Base-by-base conservation (phyloP, 2,888 invertebrate genomes). In the Sericinus montela region DNA sequence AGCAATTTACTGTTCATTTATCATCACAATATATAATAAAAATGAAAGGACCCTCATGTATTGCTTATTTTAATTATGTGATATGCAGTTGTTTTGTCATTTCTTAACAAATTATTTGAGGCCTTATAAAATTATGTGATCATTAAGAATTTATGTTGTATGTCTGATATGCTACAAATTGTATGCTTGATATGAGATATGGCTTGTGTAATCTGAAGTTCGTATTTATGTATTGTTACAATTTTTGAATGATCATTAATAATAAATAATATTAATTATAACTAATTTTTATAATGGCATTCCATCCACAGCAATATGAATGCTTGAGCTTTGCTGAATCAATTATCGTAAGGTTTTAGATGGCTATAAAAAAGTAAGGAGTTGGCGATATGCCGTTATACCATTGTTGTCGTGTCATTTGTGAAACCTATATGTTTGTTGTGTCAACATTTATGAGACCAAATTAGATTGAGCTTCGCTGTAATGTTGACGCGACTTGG, bases 281-380 rank as follows among this genome's bases (percentile, higher is more conserved):
- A 55, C 62, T 59, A 56, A 54, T 58, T 60, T 62, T 55, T 56
- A 62, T 60, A 59, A 28, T n/a, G 30, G 30, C 30, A 30, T 48
- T 43, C 32, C 25, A 49, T 39, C 15, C 14, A 10, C 13, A 30
- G 16, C 15, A 35, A 29, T 29, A 41, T 7, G 13, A 44, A 39
- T 40, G 40, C 39, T 49, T 44, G 35, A 16, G 49, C 36, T 45
- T 35, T 40, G 28, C 28, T 36, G 23, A 29, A 25, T 47, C 35
- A 35, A 29, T 47, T 29, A n/a, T 39, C 29, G 34, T 13, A 7
- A 32, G 9, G 11, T 11, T 4, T 8, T 19, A 16, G 13, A 34
- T 25, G n/a, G 34, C 43, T 32, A 42, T 23, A 34, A 44, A 32
- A 45, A 34, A 36, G 11, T 41, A 50, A 51, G 41, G 50, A 51